Percentiles rank a stretch among this genome's conserved stretches.
Conservation (phyloP, 2,797 vertebrate species). For the Dendrocincla tyrannina region DNA sequence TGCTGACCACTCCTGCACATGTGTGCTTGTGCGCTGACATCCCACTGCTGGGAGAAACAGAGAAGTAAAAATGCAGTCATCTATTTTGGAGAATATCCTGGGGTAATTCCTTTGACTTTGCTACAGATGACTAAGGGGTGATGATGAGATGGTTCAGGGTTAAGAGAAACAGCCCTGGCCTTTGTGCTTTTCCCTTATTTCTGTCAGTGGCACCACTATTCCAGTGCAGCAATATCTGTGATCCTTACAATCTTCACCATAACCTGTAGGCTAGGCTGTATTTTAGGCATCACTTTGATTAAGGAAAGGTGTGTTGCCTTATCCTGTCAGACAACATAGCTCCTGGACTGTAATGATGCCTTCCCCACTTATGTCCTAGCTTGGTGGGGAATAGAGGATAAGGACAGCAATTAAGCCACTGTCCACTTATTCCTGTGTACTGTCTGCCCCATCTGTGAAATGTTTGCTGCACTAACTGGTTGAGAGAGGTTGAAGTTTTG, state of each 20-base stretch:
- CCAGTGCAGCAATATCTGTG: not conserved
- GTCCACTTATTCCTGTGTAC: not conserved
- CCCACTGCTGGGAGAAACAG: not conserved
- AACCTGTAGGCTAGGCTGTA: not conserved
- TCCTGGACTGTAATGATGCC: not conserved
- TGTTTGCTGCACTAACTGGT: not conserved
- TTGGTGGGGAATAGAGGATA: not conserved
- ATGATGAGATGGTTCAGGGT: not conserved
- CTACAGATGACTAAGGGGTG: not conserved
- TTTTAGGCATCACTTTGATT: not conserved
- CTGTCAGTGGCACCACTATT: not conserved
- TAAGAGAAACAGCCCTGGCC: not conserved
- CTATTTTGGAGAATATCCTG: not conserved
- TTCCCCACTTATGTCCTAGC: not conserved
- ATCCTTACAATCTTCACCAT: not conserved
- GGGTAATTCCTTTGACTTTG: not conserved
- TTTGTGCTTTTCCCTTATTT: not conserved
- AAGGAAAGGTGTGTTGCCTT: not conserved
- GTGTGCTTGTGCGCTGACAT: accelerated
- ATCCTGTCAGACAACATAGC: not conserved
- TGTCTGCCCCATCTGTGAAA: not conserved
- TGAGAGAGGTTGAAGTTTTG: not conserved
- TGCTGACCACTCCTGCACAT: no score
- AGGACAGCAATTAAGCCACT: not conserved
- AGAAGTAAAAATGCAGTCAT: not conserved